Evolutionary conservation across 2,113 vertebrate species (phyloP).

Genomic region (Pontoporia blainvillei): DNA sequence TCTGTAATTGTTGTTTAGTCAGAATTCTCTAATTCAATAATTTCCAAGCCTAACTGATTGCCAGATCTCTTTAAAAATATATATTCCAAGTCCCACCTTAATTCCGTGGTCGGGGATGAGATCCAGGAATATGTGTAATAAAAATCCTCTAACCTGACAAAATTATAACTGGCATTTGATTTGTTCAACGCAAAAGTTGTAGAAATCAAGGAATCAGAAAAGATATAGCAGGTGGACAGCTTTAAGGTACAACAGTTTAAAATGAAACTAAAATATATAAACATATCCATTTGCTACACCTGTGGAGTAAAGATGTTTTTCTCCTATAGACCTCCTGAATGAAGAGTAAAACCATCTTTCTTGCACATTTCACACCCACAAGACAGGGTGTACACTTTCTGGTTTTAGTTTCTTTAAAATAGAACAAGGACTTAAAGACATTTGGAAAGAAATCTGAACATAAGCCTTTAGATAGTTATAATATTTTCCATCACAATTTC

Average conservation of each 20-base stretch:
- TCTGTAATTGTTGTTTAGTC: not conserved
- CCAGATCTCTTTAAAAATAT: slow-evolving; percentile 35
- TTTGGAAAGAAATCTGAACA: not conserved
- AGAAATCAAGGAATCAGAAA: not conserved
- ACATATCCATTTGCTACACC: not conserved
- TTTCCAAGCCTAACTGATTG: slow-evolving; percentile 11
- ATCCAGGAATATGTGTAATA: slow-evolving; percentile 27
- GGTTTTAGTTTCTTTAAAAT: not conserved
- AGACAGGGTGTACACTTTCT: not conserved
- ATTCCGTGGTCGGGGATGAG: slow-evolving; percentile 14
- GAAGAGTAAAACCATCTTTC: not conserved
- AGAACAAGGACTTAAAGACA: not conserved
- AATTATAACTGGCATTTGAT: slow-evolving; percentile 17
- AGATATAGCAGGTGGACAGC: not conserved
- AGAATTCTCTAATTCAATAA: slow-evolving; percentile 26
- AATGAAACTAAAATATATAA: not conserved
- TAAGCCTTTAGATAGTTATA: not conserved
- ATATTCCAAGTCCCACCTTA: slow-evolving; percentile 8
- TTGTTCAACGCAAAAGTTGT: slow-evolving; percentile 25
- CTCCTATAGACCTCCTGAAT: not conserved
- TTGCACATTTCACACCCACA: not conserved
- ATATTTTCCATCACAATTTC: not conserved
- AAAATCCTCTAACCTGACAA: slow-evolving; percentile 36
- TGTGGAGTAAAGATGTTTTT: not conserved
- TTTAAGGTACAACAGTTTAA: not conserved